A percentile compares a stretch with the other conserved stretches of the same genome.
These are phyloP conservation scores for Colius striatus DNA, from an alignment of 2,113 vertebrate species.

Conservation along the genomic window DNA sequence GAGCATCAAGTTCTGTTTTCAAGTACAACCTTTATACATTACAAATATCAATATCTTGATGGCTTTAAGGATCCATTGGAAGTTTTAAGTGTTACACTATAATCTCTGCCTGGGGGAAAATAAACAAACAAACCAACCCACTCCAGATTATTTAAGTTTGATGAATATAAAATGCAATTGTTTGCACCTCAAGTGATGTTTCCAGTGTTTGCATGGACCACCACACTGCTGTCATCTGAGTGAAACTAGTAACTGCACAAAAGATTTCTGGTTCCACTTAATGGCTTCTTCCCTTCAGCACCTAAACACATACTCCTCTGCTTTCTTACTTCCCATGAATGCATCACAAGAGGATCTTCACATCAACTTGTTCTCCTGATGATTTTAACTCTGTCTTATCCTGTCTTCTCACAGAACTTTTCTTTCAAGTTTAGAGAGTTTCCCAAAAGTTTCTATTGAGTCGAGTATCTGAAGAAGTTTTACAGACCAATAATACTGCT, in stretches of 20 bases:
- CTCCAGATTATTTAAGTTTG: not conserved
- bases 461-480: not conserved
- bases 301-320: not conserved
- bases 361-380: not conserved
- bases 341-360: not conserved
- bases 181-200: not conserved
- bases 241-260: not conserved
- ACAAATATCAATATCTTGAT: not conserved
- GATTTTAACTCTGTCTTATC: not conserved
- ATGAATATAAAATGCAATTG: not conserved
- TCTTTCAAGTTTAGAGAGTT: not conserved
- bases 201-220: not conserved
- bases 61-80: not conserved
- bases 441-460: not conserved
- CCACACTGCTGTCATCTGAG: not conserved
- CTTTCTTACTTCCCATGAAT: not conserved
- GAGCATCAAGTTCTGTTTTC: not conserved
- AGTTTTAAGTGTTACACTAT: slow-evolving; percentile 11
- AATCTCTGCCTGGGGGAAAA: not conserved
- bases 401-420: not conserved
- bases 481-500: not conserved
- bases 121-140: not conserved
- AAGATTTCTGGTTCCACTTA: not conserved
- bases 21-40: slow-evolving; percentile 5
- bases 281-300: not conserved